These are phyloP conservation scores for Nyctalus aviator DNA, from an alignment of 2,797 vertebrate genomes.

Conservation along the genomic window DNA sequence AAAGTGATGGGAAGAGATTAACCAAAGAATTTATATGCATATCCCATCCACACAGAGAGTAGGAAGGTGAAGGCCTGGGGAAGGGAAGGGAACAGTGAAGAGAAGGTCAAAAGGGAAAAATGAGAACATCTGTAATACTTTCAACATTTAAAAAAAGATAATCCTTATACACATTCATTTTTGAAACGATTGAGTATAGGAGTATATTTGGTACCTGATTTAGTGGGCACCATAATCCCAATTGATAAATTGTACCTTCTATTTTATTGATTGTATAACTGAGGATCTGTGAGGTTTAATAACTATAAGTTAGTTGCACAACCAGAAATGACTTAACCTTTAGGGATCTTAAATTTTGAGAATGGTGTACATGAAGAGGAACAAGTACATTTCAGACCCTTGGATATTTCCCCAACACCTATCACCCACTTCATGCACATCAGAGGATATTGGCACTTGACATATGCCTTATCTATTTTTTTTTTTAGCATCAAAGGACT, in stretches of 20 bases:
- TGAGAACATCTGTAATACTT: background rate
- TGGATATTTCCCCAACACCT: background rate
- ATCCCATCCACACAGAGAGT: background rate
- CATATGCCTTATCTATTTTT: background rate
- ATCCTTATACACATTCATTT: conserved; percentile 35
- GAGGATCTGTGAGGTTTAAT: background rate
- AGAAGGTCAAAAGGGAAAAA: background rate
- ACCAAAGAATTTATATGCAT: background rate
- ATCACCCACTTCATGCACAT: background rate
- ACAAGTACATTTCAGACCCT: background rate
- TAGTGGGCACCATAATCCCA: background rate
- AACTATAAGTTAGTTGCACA: conserved; percentile 34
- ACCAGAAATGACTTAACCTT: conserved; percentile 6
- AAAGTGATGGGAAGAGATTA: background rate
- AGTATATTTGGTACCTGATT: background rate
- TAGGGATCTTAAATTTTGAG: conserved; percentile 44
- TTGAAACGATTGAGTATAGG: conserved; percentile 7
- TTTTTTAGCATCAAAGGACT: conserved; percentile 47
- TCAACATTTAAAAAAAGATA: background rate
- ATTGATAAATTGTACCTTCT: background rate
- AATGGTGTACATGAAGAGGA: conserved; percentile 1
- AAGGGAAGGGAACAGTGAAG: background rate
- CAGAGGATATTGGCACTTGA: background rate
- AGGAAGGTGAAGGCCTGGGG: background rate
- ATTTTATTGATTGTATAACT: conserved; percentile 28